These are phyloP conservation scores for Copidosoma aretas DNA, from an alignment of 2,888 invertebrate species.

Conservation along the genomic window DNA sequence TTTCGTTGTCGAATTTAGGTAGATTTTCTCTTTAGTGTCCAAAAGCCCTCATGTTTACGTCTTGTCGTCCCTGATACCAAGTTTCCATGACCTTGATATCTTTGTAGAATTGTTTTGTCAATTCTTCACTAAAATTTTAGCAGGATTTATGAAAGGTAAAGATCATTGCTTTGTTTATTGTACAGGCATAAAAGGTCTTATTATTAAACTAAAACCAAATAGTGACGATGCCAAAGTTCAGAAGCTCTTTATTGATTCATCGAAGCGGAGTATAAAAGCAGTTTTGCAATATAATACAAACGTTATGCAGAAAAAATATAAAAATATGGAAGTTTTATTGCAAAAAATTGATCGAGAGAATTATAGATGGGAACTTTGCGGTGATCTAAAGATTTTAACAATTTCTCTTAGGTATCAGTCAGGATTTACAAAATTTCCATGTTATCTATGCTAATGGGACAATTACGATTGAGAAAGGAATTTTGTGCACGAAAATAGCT, in stretches of 20 bases:
- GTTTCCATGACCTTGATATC: no score
- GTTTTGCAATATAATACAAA: conserved; percentile 5
- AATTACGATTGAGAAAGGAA: conserved; percentile 7
- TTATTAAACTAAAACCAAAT: conserved; percentile 7
- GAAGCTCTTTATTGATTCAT: conserved; percentile 25
- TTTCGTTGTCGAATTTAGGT: no score
- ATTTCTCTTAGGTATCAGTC: not conserved
- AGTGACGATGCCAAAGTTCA: conserved; percentile 5
- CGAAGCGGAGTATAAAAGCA: conserved; percentile 13
- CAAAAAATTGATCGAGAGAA: not conserved
- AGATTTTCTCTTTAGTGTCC: no score
- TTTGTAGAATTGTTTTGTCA: not conserved
- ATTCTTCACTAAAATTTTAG: no score
- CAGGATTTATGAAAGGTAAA: not conserved
- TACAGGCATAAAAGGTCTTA: conserved; percentile 10
- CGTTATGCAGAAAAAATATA: not conserved
- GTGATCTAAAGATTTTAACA: not conserved
- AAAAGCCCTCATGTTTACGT: no score
- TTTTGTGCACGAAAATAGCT: conserved; percentile 17
- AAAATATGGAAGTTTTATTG: not conserved
- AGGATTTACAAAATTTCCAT: not conserved
- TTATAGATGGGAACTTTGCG: not conserved
- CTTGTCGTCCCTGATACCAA: no score
- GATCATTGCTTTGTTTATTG: not conserved
- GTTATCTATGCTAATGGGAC: not conserved